These are phyloP conservation scores for Cephus spinipes DNA, from an alignment of 2,888 invertebrate species.

Conservation along the genomic window DNA sequence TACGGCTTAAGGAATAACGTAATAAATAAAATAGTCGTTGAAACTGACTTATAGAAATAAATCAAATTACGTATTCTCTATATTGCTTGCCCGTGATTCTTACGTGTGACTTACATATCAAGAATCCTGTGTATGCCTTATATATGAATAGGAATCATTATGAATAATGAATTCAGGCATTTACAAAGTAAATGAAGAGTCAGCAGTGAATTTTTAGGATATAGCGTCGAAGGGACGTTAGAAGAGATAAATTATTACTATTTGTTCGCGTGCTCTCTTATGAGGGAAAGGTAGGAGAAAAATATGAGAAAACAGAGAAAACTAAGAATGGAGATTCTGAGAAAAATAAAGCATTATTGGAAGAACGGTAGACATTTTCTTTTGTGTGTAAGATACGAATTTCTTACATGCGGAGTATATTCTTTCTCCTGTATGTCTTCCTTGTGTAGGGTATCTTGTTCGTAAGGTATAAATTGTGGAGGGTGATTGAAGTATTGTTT, in stretches of 20 bases:
- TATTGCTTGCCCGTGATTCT: slow-evolving; percentile 28
- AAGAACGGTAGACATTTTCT: neutral
- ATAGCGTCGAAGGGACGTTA: neutral
- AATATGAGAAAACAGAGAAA: neutral
- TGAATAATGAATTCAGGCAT: slow-evolving; percentile 33
- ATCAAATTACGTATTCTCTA: neutral
- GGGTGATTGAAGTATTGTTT: neutral
- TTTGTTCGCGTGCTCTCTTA: slow-evolving; percentile 9
- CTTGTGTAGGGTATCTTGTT: no score
- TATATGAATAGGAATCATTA: slow-evolving; percentile 1
- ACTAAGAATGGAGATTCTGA: neutral
- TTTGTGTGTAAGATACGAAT: neutral
- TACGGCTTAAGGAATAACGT: neutral
- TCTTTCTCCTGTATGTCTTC: neutral
- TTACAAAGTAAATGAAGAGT: slow-evolving; percentile 22
- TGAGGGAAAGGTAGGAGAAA: neutral
- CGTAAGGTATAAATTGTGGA: neutral
- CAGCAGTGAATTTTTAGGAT: slow-evolving; percentile 24
- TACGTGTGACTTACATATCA: slow-evolving; percentile 16
- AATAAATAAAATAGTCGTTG: neutral
- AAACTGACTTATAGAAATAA: neutral
- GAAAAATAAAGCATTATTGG: neutral
- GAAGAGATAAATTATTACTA: slow-evolving; percentile 24
- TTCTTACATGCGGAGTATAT: neutral
- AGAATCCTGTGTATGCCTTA: no score